These are phyloP conservation scores for Leptinotarsa tumamoca DNA, from an alignment of 2,888 invertebrate species.

Conservation along the genomic window DNA sequence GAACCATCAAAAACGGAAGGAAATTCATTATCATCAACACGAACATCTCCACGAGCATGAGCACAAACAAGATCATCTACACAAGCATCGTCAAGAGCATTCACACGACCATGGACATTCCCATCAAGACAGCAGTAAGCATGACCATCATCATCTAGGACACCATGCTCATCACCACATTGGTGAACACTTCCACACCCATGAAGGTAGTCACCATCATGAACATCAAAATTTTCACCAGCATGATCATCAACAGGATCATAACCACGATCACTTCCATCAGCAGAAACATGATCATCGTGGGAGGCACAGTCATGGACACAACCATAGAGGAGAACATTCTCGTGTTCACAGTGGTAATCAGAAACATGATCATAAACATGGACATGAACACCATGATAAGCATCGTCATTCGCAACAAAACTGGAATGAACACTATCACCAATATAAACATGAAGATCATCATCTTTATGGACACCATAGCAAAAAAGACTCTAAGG, in stretches of 20 bases:
- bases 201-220: constrained; percentile 47
- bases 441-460: constrained; percentile 32
- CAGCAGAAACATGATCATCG: constrained; percentile 47
- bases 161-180: constrained; percentile 39
- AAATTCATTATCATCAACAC: constrained; percentile 59
- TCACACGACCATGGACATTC: constrained; percentile 49
- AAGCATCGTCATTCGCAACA: constrained; percentile 41
- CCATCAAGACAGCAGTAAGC: constrained; percentile 38
- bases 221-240: constrained; percentile 37
- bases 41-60: constrained; percentile 59
- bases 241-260: constrained; percentile 45
- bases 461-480: neutral
- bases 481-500: neutral
- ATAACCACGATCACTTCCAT: constrained; percentile 43
- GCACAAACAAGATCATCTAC: constrained; percentile 54
- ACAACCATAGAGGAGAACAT: constrained; percentile 49
- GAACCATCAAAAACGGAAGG: constrained; percentile 32
- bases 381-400: constrained; percentile 42
- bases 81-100: constrained; percentile 50
- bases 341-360: constrained; percentile 48
- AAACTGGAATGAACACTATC: constrained; percentile 32
- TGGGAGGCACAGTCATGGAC: constrained; percentile 47
- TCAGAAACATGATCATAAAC: constrained; percentile 47
- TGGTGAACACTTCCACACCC: constrained; percentile 42
- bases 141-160: constrained; percentile 35